These are phyloP conservation scores for Sebastes minor DNA, from an alignment of 2,797 vertebrate genomes.

Conservation along the genomic window DNA sequence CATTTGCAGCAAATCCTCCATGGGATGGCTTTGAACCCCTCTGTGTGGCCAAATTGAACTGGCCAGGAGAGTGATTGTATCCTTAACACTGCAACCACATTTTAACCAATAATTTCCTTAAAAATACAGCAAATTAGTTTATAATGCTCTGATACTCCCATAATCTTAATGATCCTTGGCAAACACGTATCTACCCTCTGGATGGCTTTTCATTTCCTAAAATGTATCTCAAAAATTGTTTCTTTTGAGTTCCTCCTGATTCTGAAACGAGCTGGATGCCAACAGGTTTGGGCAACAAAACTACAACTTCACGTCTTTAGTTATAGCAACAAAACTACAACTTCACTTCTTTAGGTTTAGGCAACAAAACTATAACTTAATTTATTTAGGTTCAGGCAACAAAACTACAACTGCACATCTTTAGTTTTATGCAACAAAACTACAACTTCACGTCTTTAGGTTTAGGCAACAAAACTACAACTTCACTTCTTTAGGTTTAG, in stretches of 20 bases:
- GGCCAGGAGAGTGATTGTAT: background rate
- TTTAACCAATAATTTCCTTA: background rate
- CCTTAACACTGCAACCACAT: background rate
- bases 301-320: too few relatives aligned
- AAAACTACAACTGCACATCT: too few relatives aligned
- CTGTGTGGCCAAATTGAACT: constrained; percentile 12
- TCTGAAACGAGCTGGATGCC: background rate
- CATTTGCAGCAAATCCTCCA: background rate
- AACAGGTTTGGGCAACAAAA: too few relatives aligned
- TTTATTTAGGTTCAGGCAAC: too few relatives aligned
- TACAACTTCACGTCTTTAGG: too few relatives aligned
- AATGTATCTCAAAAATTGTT: background rate
- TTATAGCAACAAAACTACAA: too few relatives aligned
- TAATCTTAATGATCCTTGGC: background rate
- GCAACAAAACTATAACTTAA: too few relatives aligned
- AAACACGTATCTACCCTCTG: background rate
- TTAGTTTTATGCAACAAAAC: too few relatives aligned
- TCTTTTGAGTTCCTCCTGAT: background rate
- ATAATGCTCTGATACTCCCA: background rate
- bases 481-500: too few relatives aligned
- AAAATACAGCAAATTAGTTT: background rate
- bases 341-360: too few relatives aligned
- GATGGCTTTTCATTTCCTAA: background rate
- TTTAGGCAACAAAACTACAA: too few relatives aligned
- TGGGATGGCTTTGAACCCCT: background rate